Base-by-base conservation (phyloP, 2,113 vertebrate species). In the Equus quagga region DNA sequence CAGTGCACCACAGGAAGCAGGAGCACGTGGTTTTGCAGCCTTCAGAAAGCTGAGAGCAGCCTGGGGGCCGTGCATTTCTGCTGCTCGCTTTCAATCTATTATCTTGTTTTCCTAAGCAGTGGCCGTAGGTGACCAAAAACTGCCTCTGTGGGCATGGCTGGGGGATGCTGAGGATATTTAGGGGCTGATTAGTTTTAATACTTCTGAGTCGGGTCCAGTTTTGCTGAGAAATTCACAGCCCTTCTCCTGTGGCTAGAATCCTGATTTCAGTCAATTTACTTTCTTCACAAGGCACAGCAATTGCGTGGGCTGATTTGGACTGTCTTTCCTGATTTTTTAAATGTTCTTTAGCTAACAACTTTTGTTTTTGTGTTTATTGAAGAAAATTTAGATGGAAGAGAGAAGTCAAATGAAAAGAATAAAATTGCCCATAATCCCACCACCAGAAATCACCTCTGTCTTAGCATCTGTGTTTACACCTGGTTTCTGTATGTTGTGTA, bases 301-400 rank as follows among this genome's bases (percentile, higher is more conserved):
- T 73, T 7, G 5, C 51, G 31, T 79, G 60, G 65, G 80, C 79
- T 95, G 12, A 62, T 70, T 72, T 72, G 75, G 65, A 80, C 36
- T 31, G 26, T 84, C 84, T 91, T 58, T 58, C 54, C 60, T 96
- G 92, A 90, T 60, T 92, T 96, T 96, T 64, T 70, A 93, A 96
- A 26, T 80, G 23, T 82, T 75, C 85, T 86, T 89, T 94, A 87
- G 79, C 67, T 36, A 54, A 79, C 49, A n/a, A 31, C 8, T 79
- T 90, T 96, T 62, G 36, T 72, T 82, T 67, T 28, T 86, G 62
- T 82, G 36, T 89, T 93, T 78, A 28, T 23, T 60, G 36, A 85
- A 87, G 83, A 81, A 82, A 90, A 95, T 86, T 70, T 65, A 88
- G 15, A 28, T 75, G 65, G 9, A 46, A 81, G 6, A 54, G n/a